phyloP scores from a whole-genome alignment of 2,888 invertebrate genomes.

The Pristionchus arcanus region DNA sequence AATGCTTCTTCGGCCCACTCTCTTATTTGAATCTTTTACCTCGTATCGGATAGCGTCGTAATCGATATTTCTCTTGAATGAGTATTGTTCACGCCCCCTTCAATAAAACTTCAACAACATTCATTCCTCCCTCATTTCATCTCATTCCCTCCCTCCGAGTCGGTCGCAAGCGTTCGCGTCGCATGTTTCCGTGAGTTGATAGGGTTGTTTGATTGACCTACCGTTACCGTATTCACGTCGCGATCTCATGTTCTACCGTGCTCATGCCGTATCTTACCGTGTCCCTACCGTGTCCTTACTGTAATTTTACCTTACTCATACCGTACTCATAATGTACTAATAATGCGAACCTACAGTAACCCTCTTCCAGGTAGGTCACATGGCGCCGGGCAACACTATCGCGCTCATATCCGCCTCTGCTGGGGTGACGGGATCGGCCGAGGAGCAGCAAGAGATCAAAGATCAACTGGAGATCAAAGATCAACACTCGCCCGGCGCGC shows the following conservation, averaged over 20 bases:
- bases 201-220: too few relatives aligned
- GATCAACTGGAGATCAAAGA: background rate
- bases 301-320: background rate
- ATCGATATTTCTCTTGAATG: too few relatives aligned
- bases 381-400: constrained; percentile 17
- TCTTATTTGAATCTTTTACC: background rate
- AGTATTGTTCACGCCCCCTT: too few relatives aligned
- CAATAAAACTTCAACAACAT: too few relatives aligned
- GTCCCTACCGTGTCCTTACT: background rate
- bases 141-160: too few relatives aligned
- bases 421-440: background rate
- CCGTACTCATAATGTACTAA: too few relatives aligned
- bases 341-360: too few relatives aligned
- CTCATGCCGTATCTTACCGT: background rate
- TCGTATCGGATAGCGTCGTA: too few relatives aligned
- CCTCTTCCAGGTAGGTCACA: background rate
- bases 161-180: too few relatives aligned
- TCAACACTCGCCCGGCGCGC: background rate
- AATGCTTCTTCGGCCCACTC: background rate
- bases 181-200: too few relatives aligned
- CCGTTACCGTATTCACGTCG: too few relatives aligned
- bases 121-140: too few relatives aligned
- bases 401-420: background rate
- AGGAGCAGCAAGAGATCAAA: background rate
- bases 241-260: background rate